Base-by-base conservation (phyloP, 2,888 invertebrate species). In the Drosophila engyochracea region DNA sequence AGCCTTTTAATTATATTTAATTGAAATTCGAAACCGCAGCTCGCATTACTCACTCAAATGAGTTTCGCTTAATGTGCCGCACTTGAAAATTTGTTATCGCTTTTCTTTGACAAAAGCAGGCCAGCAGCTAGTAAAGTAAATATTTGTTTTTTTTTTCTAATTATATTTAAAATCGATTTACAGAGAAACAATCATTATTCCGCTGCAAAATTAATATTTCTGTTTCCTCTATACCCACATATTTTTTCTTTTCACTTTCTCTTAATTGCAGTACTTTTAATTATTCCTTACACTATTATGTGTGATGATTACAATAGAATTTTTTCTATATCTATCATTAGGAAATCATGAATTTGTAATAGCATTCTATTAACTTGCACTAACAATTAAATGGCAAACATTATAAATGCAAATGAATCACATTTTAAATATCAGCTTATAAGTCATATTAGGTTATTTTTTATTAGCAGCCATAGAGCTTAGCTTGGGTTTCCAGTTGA, bases 1-100 rank as follows among this genome's bases (percentile, higher is more conserved):
- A 81, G 75, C 69, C 74, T 65, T 79, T 82, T 79, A 82, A 82
- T 81, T 84, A 70, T 71, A 77, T 58, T 76, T 89, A 84, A 85
- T 85, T 85, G 76, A 84, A 91, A 89, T 82, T 74, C 74, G 79
- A 91, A 76, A 65, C 81, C 70, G 53, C 53, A 72, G 19, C 52
- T 47, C 81, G 33, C 74, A 73, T 66, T 52, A 47, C 57, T 41
- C 22, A 35, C 39, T 19, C 4, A 73, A 79, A 58, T 54, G 67
- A 68, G 61, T 72, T 72, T 67, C 35, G 52, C 37, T 66, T 25
- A 63, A 68, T 55, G 61, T 51, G 22, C 41, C 52, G 22, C 67
- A 28, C 49, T 30, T 30, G 22, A 44, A 73, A 55, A 49, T 33
- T 44, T 65, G 19, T n/a, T 22, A 19, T 33, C n/a, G 10, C 35